Conservation (phyloP, 1,140 invertebrate genomes). For the Drosophila prosaltans region DNA sequence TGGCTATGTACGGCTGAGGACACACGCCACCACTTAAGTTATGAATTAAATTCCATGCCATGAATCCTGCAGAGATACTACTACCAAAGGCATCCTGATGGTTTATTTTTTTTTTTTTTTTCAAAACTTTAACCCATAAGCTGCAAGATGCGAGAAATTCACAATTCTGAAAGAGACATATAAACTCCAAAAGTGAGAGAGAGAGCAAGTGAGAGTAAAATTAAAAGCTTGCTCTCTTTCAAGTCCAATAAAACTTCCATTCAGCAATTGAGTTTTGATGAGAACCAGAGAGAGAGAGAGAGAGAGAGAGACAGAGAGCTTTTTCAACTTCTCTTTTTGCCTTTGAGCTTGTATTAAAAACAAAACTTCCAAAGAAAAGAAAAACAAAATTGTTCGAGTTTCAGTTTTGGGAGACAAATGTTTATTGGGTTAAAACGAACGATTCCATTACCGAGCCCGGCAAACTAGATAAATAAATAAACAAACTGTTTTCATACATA, state of each 20-base stretch:
- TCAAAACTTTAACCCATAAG: constrained; percentile 63
- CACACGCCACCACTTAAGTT: constrained; percentile 67
- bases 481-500: too few relatives aligned
- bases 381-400: constrained; percentile 1
- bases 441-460: background rate
- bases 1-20: constrained; percentile 74
- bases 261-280: constrained; percentile 37
- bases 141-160: constrained; percentile 2
- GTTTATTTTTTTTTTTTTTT: background rate
- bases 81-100: constrained; percentile 26
- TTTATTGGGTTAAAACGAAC: constrained; percentile 28
- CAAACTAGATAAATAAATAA: too few relatives aligned
- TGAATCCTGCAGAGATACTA: constrained; percentile 53
- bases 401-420: constrained; percentile 2
- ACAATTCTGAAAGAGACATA: constrained; percentile 3
- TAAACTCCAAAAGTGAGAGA: constrained; percentile 7
- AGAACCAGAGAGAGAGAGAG: background rate
- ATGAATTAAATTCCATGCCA: constrained; percentile 75
- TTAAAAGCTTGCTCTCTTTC: constrained; percentile 26
- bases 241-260: constrained; percentile 39
- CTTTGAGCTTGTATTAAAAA: background rate
- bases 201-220: background rate
- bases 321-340: too few relatives aligned
- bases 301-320: constrained; percentile 31
- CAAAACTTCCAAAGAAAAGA: background rate